Evolutionary conservation across 2,797 vertebrate genomes (phyloP).

Genomic region (Hafferia zeledoni): DNA sequence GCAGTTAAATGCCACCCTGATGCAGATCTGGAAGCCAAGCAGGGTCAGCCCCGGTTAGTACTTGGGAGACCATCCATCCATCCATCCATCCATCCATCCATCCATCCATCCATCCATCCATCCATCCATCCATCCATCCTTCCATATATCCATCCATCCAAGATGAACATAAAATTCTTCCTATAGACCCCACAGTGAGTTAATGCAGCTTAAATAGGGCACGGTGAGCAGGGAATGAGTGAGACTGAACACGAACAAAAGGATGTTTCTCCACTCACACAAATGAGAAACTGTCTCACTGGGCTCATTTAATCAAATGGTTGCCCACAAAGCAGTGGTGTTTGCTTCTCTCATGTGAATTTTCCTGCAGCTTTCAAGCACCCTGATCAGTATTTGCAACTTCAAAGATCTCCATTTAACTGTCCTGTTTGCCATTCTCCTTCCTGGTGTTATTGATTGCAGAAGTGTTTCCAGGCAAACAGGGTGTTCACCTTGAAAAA

Average conservation of each 20-base stretch:
- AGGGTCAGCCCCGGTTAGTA: too few relatives aligned
- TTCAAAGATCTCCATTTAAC: not conserved
- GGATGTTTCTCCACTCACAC: not conserved
- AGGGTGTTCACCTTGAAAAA: not conserved
- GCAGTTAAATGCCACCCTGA: too few relatives aligned
- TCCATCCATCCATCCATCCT: too few relatives aligned
- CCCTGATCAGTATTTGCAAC: not conserved
- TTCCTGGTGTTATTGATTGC: not conserved
- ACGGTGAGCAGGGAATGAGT: not conserved
- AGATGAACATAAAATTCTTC: not conserved
- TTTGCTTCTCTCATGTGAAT: slow-evolving; percentile 5
- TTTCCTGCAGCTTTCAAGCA: not conserved
- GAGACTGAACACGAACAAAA: slow-evolving; percentile 22
- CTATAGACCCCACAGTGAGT: not conserved
- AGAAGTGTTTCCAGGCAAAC: not conserved
- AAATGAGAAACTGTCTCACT: slow-evolving; percentile 24
- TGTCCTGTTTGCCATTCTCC: not conserved
- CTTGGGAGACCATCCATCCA: too few relatives aligned
- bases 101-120: too few relatives aligned
- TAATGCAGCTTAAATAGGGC: not conserved
- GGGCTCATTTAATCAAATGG: not conserved
- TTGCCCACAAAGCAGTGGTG: not conserved
- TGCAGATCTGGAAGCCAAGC: too few relatives aligned
- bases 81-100: too few relatives aligned
- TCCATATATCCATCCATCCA: too few relatives aligned